Conservation (phyloP, 2,113 vertebrate genomes). For the Anhinga anhinga region DNA sequence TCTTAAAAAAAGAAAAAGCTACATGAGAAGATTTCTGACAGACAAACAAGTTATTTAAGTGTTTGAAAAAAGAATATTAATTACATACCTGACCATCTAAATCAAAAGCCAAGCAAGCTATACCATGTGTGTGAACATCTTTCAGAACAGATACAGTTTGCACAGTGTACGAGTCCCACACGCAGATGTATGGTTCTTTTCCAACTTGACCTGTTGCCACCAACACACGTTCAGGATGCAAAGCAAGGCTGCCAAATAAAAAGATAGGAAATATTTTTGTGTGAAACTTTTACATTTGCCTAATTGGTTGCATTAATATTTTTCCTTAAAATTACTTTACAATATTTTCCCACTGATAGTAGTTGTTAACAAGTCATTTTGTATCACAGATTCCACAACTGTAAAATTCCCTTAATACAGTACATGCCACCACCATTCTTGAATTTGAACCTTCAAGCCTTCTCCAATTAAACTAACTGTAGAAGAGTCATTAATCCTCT, state of each 20-base stretch:
- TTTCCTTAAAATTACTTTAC: neutral
- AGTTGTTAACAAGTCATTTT: neutral
- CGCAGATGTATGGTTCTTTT: constrained; percentile 95
- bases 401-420: neutral
- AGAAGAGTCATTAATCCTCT: neutral
- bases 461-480: neutral
- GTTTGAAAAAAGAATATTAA: constrained; percentile 9
- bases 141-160: constrained; percentile 94
- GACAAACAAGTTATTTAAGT: neutral
- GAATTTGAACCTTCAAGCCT: neutral
- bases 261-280: neutral
- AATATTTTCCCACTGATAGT: neutral
- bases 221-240: constrained; percentile 93
- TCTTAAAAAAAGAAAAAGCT: neutral
- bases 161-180: constrained; percentile 96
- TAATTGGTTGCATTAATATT: neutral
- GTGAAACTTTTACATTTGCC: neutral
- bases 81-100: constrained; percentile 92
- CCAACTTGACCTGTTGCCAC: constrained; percentile 99
- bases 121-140: constrained; percentile 92
- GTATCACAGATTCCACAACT: neutral
- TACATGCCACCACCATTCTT: neutral
- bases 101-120: constrained; percentile 96
- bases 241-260: constrained; percentile 84
- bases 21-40: neutral